Percentiles rank a stretch among this genome's conserved stretches.
Conservation (phyloP, 2,888 invertebrate genomes). For the Endomychus coccineus region DNA sequence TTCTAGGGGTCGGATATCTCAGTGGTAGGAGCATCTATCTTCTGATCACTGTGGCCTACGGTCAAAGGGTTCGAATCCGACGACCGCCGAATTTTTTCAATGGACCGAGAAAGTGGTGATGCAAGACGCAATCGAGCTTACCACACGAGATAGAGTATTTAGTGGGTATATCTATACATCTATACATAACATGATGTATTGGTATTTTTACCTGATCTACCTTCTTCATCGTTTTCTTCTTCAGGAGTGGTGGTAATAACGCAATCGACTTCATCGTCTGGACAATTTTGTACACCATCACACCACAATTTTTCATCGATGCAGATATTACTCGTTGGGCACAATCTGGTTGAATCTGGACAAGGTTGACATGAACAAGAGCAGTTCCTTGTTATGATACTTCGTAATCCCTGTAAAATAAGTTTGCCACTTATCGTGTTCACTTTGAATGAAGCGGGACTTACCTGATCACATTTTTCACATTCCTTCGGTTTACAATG, state of each 20-base stretch:
- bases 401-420: conserved; percentile 46
- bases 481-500: conserved; percentile 65
- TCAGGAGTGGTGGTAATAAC: conserved; percentile 30
- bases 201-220: no score
- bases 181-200: no score
- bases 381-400: conserved; percentile 56
- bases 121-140: no score
- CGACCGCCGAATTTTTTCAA: no score
- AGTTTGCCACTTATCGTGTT: background rate
- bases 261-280: conserved; percentile 73
- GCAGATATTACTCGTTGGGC: conserved; percentile 68
- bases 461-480: conserved; percentile 53
- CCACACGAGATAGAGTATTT: no score
- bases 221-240: no score
- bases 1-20: no score
- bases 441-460: conserved; percentile 14
- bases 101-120: no score
- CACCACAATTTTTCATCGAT: conserved; percentile 68
- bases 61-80: no score
- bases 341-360: conserved; percentile 55
- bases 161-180: no score
- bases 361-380: conserved; percentile 69
- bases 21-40: no score
- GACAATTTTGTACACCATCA: conserved; percentile 72
- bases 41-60: no score